Conservation (phyloP, 2,888 invertebrate species). For the Dynastes hyllus region DNA sequence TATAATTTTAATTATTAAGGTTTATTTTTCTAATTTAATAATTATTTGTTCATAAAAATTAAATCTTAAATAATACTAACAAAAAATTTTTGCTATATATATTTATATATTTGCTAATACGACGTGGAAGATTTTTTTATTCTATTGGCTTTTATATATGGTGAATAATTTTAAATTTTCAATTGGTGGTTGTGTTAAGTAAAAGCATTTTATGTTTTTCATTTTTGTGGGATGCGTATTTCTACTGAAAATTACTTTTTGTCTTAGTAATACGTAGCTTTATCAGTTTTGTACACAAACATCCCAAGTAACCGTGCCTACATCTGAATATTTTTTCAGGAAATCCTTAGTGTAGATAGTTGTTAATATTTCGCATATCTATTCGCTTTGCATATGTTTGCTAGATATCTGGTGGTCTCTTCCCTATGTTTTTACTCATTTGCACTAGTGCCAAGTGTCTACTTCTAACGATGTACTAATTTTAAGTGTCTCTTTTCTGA, state of each 20-base stretch:
- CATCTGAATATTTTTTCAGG: conserved; percentile 1
- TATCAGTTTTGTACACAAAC: neutral
- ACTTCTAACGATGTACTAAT: no score
- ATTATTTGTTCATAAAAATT: conserved; percentile 39
- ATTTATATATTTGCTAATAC: no score
- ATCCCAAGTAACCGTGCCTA: conserved; percentile 10
- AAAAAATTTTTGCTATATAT: conserved; percentile 8
- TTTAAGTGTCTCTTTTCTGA: no score
- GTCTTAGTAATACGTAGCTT: conserved; percentile 6
- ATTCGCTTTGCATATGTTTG: no score
- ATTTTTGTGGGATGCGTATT: conserved; percentile 18
- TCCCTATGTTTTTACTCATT: no score
- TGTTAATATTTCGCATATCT: no score
- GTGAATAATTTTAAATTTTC: conserved; percentile 27
- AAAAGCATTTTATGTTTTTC: conserved; percentile 4
- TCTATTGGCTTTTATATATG: conserved; percentile 17
- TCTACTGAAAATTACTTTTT: conserved; percentile 2
- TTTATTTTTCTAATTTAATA: conserved; percentile 38
- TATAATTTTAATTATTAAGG: conserved; percentile 46
- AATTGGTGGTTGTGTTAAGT: conserved; percentile 10
- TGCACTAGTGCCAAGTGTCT: no score
- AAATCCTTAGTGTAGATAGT: no score
- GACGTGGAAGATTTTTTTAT: neutral
- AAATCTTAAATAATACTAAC: conserved; percentile 45
- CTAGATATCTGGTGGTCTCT: no score